Conservation (phyloP, 2,888 invertebrate genomes). For the Mesochorus sp. region DNA sequence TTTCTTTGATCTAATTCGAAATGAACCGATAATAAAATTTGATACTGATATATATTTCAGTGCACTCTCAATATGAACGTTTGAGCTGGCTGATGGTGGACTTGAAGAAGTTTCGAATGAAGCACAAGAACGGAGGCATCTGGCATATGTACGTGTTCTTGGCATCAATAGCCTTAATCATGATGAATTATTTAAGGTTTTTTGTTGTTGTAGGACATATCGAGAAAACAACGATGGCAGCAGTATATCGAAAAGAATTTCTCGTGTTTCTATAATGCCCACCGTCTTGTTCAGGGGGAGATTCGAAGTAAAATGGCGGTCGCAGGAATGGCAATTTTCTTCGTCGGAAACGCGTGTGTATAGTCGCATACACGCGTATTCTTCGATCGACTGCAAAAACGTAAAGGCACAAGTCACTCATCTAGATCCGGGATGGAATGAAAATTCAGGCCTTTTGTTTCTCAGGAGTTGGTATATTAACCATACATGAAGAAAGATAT, state of each 20-base stretch:
- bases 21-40: too few relatives aligned
- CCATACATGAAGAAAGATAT: constrained; percentile 18
- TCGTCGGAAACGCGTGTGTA: background rate
- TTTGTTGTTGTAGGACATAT: constrained; percentile 50
- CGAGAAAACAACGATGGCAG: constrained; percentile 18
- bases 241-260: constrained; percentile 13
- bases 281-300: constrained; percentile 6
- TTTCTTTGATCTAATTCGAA: too few relatives aligned
- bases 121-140: constrained; percentile 19
- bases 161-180: constrained; percentile 60
- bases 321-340: constrained; percentile 31
- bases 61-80: too few relatives aligned
- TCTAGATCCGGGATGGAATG: background rate
- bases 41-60: too few relatives aligned
- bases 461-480: background rate
- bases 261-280: constrained; percentile 20
- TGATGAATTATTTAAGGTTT: constrained; percentile 70
- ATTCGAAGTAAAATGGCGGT: constrained; percentile 68
- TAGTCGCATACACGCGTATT: background rate
- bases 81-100: too few relatives aligned
- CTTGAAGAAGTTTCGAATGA: too few relatives aligned
- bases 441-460: constrained; percentile 15
- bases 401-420: background rate
- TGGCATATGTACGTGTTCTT: constrained; percentile 50
- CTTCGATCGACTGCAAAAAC: background rate